Conservation (phyloP, 2,113 vertebrate species). For the Campylomormyrus numenius region DNA sequence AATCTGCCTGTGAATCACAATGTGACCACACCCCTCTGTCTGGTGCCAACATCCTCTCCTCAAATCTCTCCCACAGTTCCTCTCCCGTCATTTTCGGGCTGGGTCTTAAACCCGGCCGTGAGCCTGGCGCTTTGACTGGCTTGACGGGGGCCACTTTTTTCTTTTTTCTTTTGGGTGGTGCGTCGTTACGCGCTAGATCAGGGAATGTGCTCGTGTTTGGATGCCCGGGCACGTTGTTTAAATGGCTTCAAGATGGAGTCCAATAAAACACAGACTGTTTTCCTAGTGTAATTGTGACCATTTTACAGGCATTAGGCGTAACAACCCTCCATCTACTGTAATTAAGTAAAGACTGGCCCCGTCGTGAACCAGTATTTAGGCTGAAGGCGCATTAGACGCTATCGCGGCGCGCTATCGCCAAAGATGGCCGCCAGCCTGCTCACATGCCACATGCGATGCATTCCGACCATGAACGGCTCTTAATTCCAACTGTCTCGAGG, state of each 20-base stretch:
- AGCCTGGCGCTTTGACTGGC: neutral
- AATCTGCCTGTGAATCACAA: constrained; percentile 72
- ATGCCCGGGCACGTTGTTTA: constrained; percentile 23
- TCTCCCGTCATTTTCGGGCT: constrained; percentile 78
- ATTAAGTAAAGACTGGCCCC: constrained; percentile 31
- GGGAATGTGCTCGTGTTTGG: neutral
- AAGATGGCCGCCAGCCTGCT: neutral
- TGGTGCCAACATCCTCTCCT: constrained; percentile 77
- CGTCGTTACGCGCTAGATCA: neutral
- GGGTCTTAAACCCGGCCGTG: constrained; percentile 47
- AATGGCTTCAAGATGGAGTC: constrained; percentile 41
- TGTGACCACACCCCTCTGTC: constrained; percentile 77
- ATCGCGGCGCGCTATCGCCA: neutral
- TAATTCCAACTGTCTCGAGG: neutral
- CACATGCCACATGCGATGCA: neutral
- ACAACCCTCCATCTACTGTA: constrained; percentile 31
- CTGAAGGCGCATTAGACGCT: neutral
- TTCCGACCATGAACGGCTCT: neutral
- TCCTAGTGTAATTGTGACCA: constrained; percentile 30
- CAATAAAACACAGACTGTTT: constrained; percentile 36
- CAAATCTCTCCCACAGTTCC: constrained; percentile 76
- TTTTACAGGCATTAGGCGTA: constrained; percentile 35
- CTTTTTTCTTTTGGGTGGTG: neutral
- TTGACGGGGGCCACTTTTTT: neutral
- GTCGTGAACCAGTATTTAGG: constrained; percentile 18